Conservation (phyloP, 2,113 vertebrate genomes). For the Nanorana parkeri region DNA sequence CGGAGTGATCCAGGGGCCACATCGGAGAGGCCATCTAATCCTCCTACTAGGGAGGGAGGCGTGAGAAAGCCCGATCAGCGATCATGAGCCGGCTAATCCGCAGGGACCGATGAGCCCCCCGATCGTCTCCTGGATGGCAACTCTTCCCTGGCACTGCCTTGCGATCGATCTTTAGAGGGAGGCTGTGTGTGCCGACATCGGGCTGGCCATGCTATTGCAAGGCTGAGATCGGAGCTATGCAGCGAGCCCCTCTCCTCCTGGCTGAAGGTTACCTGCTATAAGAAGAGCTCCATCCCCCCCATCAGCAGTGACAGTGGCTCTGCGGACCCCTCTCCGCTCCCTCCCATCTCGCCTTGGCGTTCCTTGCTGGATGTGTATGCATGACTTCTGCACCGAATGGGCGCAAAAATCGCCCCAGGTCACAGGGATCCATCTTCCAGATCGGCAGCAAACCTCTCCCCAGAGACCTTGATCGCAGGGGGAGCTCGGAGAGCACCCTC, state of each 20-base stretch:
- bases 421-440: constrained; percentile 88
- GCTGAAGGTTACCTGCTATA: constrained; percentile 73
- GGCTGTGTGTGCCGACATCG: constrained; percentile 68
- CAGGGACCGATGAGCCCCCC: constrained; percentile 56
- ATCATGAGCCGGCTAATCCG: constrained; percentile 26
- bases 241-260: constrained; percentile 75
- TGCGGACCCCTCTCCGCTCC: constrained; percentile 8
- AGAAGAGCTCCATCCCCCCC: constrained; percentile 48
- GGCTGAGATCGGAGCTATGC: constrained; percentile 77
- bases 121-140: constrained; percentile 78
- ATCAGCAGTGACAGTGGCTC: constrained; percentile 38
- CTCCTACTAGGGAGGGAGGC: too few species aligned
- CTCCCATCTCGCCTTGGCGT: constrained; percentile 67
- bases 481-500: constrained; percentile 85
- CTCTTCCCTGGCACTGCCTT: constrained; percentile 66
- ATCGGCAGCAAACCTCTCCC: constrained; percentile 84
- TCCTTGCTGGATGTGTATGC: constrained; percentile 89
- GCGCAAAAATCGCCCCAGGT: constrained; percentile 95
- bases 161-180: constrained; percentile 69
- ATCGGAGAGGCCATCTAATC: too few species aligned
- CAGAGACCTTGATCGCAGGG: constrained; percentile 83
- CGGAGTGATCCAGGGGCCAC: too few species aligned
- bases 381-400: constrained; percentile 97
- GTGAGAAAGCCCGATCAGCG: constrained; percentile 1
- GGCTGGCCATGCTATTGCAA: constrained; percentile 75